Base-by-base conservation (phyloP, 2,113 vertebrate species). In the Procapra przewalskii region DNA sequence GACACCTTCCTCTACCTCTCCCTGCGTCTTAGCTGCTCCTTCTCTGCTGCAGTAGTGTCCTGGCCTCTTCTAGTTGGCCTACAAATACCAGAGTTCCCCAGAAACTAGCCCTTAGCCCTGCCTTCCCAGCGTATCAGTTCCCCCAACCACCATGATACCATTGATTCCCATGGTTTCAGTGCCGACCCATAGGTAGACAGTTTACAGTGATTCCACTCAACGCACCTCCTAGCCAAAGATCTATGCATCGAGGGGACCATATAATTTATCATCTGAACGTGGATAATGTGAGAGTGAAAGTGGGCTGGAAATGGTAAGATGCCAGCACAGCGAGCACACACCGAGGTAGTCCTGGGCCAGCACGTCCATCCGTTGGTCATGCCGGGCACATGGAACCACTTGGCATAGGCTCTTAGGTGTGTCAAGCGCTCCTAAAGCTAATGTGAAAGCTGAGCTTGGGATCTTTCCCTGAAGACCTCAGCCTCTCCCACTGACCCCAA, bases 301-400 rank as follows among this genome's bases (percentile, higher is more conserved):
- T 52, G 8, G 50, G 19, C 48, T 31, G 7, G 7, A 11, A 60
- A 3, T 12, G 3, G 27, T 36, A 31, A 31, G 40, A 8, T 21
- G 3, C 14, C 59, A 7, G 84, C 64, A 29, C 5, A 71, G 2
- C 29, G 2, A 19, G 36, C 45, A 25, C 8, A 7, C 54, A 2
- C 48, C 4, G 0, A 31, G 40, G 45, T 21, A 36, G 13, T 19
- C 54, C 13, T 3, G 52, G 57, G 16, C 13, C 60, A 10, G 1
- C 1, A 23, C 25, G 13, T 7, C 60, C 31, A 3, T 3, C 16
- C 3, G 0, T 3, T 0, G 12, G 17, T 19, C 36, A 2, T 3
- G 48, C 3, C 12, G 29, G 12, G 25, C n/a, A 23, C 2, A 7
- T 0, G 0, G 2, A 77, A 52, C 27, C 23, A 1, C 16, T 21